Conservation (phyloP, 2,797 vertebrate genomes). For the Channallabes apus region DNA sequence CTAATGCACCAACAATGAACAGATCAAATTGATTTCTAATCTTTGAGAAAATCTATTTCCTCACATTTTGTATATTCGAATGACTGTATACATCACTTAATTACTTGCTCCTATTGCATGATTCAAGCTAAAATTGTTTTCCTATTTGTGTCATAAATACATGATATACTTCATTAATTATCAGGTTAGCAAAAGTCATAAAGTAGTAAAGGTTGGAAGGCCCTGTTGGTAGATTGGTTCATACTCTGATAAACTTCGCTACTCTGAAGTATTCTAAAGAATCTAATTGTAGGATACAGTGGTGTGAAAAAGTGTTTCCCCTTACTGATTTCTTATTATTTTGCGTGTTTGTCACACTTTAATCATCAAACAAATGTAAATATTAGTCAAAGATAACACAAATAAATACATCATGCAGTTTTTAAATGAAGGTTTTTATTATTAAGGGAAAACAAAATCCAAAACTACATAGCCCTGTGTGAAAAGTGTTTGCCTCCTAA, state of each 20-base stretch:
- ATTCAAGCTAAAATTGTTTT: not conserved
- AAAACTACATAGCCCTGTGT: no score
- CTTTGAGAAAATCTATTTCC: constrained; percentile 13
- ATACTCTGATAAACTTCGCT: not conserved
- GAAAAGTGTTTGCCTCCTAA: no score
- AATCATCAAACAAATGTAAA: no score
- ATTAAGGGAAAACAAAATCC: no score
- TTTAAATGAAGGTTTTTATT: no score
- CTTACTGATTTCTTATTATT: no score
- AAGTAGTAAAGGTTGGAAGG: not conserved
- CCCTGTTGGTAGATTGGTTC: not conserved
- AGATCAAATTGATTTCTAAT: not conserved
- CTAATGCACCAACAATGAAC: not conserved
- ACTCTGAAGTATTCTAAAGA: not conserved
- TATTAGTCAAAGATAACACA: no score
- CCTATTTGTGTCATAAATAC: constrained; percentile 3
- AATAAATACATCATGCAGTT: no score
- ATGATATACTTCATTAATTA: not conserved
- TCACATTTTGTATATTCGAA: constrained; percentile 3
- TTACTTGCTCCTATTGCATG: not conserved
- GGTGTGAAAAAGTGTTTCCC: no score
- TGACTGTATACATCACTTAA: not conserved
- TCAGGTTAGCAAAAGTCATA: not conserved
- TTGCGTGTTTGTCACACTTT: no score
- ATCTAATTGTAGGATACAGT: not conserved